These are phyloP conservation scores for Trichogramma pretiosum DNA, from an alignment of 1,140 invertebrate species.

Conservation along the genomic window DNA sequence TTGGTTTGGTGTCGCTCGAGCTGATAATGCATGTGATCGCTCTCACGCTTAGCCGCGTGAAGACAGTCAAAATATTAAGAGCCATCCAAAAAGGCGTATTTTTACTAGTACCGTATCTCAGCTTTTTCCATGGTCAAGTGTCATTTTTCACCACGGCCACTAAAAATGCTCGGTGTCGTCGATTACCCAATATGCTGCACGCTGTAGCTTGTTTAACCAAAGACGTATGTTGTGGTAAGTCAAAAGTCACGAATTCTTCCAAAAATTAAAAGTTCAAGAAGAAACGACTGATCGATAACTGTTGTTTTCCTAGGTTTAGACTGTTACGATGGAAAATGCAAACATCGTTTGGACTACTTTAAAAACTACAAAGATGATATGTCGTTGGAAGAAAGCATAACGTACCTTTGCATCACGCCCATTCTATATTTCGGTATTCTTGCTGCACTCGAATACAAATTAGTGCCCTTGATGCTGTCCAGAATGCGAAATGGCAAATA, in stretches of 20 bases:
- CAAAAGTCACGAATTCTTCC: too few species aligned
- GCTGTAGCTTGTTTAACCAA: slow-evolving; percentile 21
- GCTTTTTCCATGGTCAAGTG: slow-evolving; percentile 35
- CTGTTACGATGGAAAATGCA: slow-evolving; percentile 30
- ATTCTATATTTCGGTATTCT: slow-evolving; percentile 35
- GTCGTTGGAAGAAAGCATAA: slow-evolving; percentile 31
- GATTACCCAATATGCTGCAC: slow-evolving; percentile 28
- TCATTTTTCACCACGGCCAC: slow-evolving; percentile 29
- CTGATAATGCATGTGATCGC: slow-evolving; percentile 12
- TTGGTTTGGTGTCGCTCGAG: slow-evolving; percentile 32
- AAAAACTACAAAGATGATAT: slow-evolving; percentile 24
- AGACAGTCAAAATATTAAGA: slow-evolving; percentile 22
- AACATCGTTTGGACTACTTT: slow-evolving; percentile 31
- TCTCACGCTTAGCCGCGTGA: background rate
- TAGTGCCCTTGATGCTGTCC: slow-evolving; percentile 23
- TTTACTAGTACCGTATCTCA: slow-evolving; percentile 35
- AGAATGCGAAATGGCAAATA: slow-evolving; percentile 24
- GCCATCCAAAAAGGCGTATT: slow-evolving; percentile 33
- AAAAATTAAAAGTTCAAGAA: too few species aligned
- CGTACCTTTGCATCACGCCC: slow-evolving; percentile 27
- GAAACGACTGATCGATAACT: too few species aligned
- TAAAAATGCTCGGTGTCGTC: slow-evolving; percentile 35
- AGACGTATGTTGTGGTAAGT: slow-evolving; percentile 33
- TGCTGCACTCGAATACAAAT: slow-evolving; percentile 31
- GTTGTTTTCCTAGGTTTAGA: slow-evolving; percentile 25